phyloP scores from a whole-genome alignment of 2,113 vertebrate species.

The Dasyurus viverrinus region DNA sequence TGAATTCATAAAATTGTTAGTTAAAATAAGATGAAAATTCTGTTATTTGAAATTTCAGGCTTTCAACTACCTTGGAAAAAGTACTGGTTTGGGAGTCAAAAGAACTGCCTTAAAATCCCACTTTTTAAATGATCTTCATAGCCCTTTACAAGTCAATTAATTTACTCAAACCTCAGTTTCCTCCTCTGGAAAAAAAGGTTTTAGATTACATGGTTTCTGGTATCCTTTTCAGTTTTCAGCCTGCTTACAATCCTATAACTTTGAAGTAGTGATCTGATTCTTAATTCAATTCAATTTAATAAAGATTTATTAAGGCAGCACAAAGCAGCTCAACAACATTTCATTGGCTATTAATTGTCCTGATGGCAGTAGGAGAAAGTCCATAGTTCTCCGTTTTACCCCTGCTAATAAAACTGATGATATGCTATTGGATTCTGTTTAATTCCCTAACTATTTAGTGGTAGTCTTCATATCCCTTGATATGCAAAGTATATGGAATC shows the following conservation, averaged over 20 bases:
- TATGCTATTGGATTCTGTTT: background rate
- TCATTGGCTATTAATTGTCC: background rate
- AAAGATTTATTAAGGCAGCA: background rate
- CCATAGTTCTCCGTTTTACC: background rate
- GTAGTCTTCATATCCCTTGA: background rate
- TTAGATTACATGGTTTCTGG: no score
- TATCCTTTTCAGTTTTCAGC: background rate
- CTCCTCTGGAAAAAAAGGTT: background rate
- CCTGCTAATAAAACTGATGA: background rate
- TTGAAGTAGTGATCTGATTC: background rate
- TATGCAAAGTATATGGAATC: background rate
- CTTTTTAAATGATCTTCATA: rapidly evolving
- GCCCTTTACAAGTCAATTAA: background rate
- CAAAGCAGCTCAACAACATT: background rate
- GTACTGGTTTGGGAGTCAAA: background rate
- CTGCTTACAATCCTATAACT: background rate
- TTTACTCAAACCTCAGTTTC: background rate
- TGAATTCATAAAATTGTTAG: background rate
- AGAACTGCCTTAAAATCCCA: background rate
- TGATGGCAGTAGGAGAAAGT: background rate
- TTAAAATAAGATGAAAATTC: background rate
- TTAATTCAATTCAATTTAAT: background rate
- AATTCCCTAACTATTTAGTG: background rate
- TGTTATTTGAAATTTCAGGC: background rate
- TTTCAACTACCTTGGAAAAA: background rate